Base-by-base conservation (phyloP, 2,888 invertebrate species). In the Dendrolimus houi region DNA sequence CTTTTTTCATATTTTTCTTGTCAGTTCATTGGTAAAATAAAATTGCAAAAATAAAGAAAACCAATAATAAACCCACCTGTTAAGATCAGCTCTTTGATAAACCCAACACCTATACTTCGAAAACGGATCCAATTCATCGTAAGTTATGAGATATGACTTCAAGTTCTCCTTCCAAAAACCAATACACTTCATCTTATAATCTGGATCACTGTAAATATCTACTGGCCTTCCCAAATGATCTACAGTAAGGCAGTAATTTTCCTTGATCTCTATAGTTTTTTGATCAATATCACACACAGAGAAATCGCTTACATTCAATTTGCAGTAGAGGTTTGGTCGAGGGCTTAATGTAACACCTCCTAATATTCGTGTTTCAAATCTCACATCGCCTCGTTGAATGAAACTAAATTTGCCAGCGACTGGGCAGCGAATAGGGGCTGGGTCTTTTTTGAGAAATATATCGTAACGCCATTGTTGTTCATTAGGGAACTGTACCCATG, bases 111-210 rank as follows among this genome's bases (percentile, higher is more conserved):
- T 94, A 81, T 98, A 99, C 79, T 95, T 97, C 3, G 98, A 98
- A 73, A 97, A 95, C 0, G 99, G 97, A 91, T 99, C 99, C 70
- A 98, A 92, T 77, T 98, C 98, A 79, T 99, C 99, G 80, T 96
- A 98, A 0, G 99, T 99, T 58, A 99, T 96, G 54, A 99, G 87
- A 82, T 99, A 99, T 0, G 99, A 99, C 79, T 96, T 97, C 52
- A 99, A 92, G 91, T 99, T 99, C 81, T 99, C 99, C 82, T 98
- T 98, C 98, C 98, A 99, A 83, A 94, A 99, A 0, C 98, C 99
- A 69, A 99, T 97, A 77, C 99, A 99, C 78, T 97, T 97, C 95
- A 99, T 95, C 79, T 94, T 95, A 76, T 98, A 98, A 92, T 99
- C 99, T 1, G 98, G 97, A 78, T 97, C 96, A 92, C 96, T 97